Conservation (phyloP, 2,797 vertebrate genomes). For the Pseudomugil tenellus region DNA sequence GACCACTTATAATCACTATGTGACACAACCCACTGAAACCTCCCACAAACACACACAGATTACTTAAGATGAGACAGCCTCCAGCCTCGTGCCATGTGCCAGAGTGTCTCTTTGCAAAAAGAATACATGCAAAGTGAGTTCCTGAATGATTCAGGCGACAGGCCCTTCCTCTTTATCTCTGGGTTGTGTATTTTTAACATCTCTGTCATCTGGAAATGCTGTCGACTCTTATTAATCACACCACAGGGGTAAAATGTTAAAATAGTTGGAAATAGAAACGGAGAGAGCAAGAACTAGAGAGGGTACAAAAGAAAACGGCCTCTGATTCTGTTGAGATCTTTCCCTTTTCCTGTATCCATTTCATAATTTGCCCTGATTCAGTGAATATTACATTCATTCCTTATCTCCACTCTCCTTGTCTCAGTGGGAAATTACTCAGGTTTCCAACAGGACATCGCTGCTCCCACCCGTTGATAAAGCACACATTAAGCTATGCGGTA, state of each 20-base stretch:
- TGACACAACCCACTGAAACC: constrained; percentile 47
- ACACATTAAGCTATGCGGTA: constrained; percentile 73
- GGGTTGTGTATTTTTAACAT: constrained; percentile 79
- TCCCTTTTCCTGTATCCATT: constrained; percentile 50
- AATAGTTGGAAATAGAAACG: constrained; percentile 61
- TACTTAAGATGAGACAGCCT: constrained; percentile 53
- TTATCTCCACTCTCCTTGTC: constrained; percentile 54
- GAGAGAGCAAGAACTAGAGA: constrained; percentile 36
- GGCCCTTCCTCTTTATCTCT: constrained; percentile 75
- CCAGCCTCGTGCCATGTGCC: constrained; percentile 47
- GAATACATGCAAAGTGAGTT: constrained; percentile 72
- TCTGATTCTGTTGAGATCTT: constrained; percentile 42
- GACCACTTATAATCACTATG: constrained; percentile 47
- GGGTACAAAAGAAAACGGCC: constrained; percentile 33
- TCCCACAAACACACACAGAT: constrained; percentile 46
- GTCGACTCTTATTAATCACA: constrained; percentile 80
- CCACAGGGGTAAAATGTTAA: constrained; percentile 69
- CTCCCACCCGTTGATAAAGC: constrained; percentile 74
- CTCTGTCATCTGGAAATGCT: constrained; percentile 69
- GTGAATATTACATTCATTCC: constrained; percentile 65
- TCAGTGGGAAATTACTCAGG: constrained; percentile 68
- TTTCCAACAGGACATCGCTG: constrained; percentile 57
- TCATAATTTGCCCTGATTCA: constrained; percentile 57
- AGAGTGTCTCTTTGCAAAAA: constrained; percentile 48
- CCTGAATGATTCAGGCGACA: constrained; percentile 80